Evolutionary conservation across 2,888 invertebrate genomes (phyloP), one percentile per base, ranked within the genome.

Genomic region (Diadegma fenestrale): DNA sequence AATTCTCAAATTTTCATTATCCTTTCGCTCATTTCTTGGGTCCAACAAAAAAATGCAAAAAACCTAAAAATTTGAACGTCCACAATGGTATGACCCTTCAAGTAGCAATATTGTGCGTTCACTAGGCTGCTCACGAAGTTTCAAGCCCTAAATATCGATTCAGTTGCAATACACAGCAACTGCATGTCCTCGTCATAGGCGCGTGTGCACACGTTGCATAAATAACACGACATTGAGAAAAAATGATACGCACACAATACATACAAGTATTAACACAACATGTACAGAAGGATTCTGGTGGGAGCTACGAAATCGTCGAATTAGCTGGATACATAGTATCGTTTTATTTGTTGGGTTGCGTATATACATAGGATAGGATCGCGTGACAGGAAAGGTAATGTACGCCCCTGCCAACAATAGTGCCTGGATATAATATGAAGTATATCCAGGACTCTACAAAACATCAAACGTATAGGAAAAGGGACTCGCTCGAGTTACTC

Each of bases 381-480:
- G 92, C 93, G 92, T 93, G 93, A 92, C 92, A 90, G 88, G 89
- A 87, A 88, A 82, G 88, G 90, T 88, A 90, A 90, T 90, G 86
- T 87, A 82, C 88, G 87, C 87, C 81, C 78, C 30, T 64, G 86
- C 88, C 88, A 87, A 89, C 89, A 90, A 91, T 90, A 85, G 88
- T 66, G 58, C 63, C 61, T 45, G 58, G 71, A 82, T 72, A 89
- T 91, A 90, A 90, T 92, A 91, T 91, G 91, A 92, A 91, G 88
- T 88, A 91, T 90, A 86, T 89, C 87, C 88, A 48, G 89, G 86
- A 88, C 89, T 88, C 77, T 77, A 86, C 80, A 75, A 80, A 80
- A 80, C 82, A 76, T 76, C 75, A 54, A 51, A 63, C 63, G 61
- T 37, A 64, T 14, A 58, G 58, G 48, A 82, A 37, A 37, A 78